These are phyloP conservation scores for Cheirogaleus medius DNA, from an alignment of 2,113 vertebrate genomes.

Conservation along the genomic window DNA sequence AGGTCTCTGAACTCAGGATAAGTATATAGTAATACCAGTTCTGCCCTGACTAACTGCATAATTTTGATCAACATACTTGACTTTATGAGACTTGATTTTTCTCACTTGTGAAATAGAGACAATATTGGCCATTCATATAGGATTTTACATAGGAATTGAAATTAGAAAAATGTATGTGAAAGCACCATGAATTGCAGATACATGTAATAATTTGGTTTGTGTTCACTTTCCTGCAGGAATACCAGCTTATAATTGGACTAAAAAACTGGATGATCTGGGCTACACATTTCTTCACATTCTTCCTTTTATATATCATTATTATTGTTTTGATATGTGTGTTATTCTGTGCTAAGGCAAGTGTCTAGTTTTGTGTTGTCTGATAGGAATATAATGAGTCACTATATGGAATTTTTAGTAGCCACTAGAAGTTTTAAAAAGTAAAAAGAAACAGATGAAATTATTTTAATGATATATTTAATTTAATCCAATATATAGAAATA, in stretches of 20 bases:
- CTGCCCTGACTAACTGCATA: too few relatives aligned
- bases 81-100: too few relatives aligned
- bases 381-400: background rate
- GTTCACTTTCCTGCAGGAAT: slow-evolving; percentile 88
- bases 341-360: slow-evolving; percentile 91
- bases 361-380: background rate
- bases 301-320: slow-evolving; percentile 92
- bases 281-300: slow-evolving; percentile 96
- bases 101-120: background rate
- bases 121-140: background rate
- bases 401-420: background rate
- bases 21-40: background rate
- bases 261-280: slow-evolving; percentile 96
- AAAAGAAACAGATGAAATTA: background rate
- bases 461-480: background rate
- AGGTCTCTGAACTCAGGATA: background rate
- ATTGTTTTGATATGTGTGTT: slow-evolving; percentile 92
- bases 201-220: slow-evolving; percentile 24
- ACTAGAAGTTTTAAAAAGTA: slow-evolving; percentile 36
- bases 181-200: background rate
- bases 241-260: slow-evolving; percentile 98
- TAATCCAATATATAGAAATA: background rate
- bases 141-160: background rate
- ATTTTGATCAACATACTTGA: too few relatives aligned
- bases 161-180: background rate